Percentiles rank a stretch among this genome's conserved stretches.
These are phyloP conservation scores for Phaedon cochleariae DNA, from an alignment of 2,888 invertebrate genomes.

Conservation along the genomic window DNA sequence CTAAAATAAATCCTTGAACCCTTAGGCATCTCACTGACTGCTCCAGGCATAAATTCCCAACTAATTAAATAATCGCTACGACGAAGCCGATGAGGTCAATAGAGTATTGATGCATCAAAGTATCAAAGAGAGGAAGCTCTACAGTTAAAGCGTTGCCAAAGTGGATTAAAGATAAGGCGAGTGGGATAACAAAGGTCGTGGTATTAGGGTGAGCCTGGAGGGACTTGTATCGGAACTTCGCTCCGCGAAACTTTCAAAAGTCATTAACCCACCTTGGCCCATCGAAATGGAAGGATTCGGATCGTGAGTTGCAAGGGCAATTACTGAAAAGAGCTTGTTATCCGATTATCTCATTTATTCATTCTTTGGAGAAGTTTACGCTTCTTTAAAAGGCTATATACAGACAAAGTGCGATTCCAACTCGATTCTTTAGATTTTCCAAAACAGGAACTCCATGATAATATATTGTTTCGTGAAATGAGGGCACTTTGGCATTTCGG, in stretches of 20 bases:
- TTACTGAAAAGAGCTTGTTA: too few species aligned
- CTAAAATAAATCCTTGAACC: not conserved
- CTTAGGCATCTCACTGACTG: not conserved
- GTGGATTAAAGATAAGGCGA: slow-evolving; percentile 40
- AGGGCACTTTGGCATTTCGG: too few species aligned
- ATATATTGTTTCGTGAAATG: too few species aligned
- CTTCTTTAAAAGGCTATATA: too few species aligned
- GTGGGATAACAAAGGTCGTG: slow-evolving; percentile 33
- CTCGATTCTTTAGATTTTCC: too few species aligned
- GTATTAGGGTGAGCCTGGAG: slow-evolving; percentile 32
- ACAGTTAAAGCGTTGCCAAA: slow-evolving; percentile 28
- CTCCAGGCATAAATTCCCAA: not conserved
- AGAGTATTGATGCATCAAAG: not conserved
- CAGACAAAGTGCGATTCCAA: too few species aligned
- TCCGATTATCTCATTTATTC: too few species aligned
- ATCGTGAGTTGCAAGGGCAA: not conserved
- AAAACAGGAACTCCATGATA: too few species aligned
- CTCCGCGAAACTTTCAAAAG: slow-evolving; percentile 28
- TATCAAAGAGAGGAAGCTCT: slow-evolving; percentile 4
- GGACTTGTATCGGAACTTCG: slow-evolving; percentile 36
- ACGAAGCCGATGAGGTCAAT: slow-evolving; percentile 10
- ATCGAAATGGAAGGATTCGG: not conserved
- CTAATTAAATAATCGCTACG: slow-evolving; percentile 11
- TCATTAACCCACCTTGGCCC: slow-evolving; percentile 21
- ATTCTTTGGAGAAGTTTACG: too few species aligned